Percentiles rank a stretch among this genome's conserved stretches.
phyloP scores from a whole-genome alignment of 2,888 invertebrate species.

The Eugnorisma glareosa region DNA sequence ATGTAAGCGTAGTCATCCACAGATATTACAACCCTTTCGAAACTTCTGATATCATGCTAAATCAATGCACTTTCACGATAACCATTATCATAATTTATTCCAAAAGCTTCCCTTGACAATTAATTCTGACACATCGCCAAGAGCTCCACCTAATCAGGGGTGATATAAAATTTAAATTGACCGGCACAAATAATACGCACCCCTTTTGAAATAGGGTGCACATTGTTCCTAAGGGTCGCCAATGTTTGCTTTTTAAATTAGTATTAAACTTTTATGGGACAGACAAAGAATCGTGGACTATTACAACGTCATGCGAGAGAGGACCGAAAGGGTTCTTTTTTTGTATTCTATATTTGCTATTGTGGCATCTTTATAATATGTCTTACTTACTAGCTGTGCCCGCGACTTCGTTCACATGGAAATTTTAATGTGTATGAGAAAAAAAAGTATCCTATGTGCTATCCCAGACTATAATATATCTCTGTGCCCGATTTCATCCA shows the following conservation, averaged over 20 bases:
- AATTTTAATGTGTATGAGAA: too few species aligned
- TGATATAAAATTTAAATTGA: conserved; percentile 78
- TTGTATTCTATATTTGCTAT: conserved; percentile 1
- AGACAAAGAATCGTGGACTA: conserved; percentile 17
- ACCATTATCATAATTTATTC: conserved; percentile 2
- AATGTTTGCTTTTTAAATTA: conserved; percentile 63
- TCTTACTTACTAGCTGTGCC: background rate
- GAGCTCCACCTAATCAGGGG: conserved; percentile 69
- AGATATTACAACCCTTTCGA: background rate
- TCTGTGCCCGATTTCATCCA: too few species aligned
- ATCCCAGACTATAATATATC: too few species aligned
- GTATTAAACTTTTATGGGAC: conserved; percentile 53
- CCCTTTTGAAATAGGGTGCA: conserved; percentile 59
- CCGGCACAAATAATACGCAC: conserved; percentile 67
- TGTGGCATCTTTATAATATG: background rate
- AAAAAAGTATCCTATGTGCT: too few species aligned
- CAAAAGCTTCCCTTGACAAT: conserved; percentile 50
- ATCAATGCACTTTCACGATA: background rate
- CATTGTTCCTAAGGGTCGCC: conserved; percentile 55
- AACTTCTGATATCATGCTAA: background rate
- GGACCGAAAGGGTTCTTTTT: conserved; percentile 12
- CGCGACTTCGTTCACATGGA: too few species aligned
- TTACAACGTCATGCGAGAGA: background rate
- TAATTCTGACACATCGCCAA: conserved; percentile 58
- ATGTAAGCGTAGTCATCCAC: background rate